Conservation (phyloP, 2,888 invertebrate genomes). For the Drosophila anomelani region DNA sequence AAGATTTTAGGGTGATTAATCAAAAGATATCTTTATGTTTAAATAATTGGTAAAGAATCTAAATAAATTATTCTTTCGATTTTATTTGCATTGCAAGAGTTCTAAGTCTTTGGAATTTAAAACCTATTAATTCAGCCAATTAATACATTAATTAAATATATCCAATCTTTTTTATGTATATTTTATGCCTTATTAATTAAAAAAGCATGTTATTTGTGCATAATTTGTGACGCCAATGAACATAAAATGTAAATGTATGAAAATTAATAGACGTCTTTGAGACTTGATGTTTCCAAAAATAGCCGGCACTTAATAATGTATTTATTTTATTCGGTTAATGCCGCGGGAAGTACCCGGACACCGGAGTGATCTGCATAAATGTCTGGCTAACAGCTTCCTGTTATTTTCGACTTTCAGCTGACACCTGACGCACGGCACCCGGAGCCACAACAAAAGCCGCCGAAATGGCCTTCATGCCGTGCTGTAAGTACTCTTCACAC, state of each 20-base stretch:
- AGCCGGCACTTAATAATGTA: slow-evolving; percentile 5
- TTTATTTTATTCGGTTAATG: slow-evolving; percentile 21
- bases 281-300: slow-evolving; percentile 18
- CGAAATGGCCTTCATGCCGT: slow-evolving; percentile 70
- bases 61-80: background rate
- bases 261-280: slow-evolving; percentile 6
- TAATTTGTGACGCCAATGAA: background rate
- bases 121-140: no score
- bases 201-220: background rate
- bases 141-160: background rate
- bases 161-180: background rate
- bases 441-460: slow-evolving; percentile 44
- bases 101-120: background rate
- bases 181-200: background rate
- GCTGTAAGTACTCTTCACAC: slow-evolving; percentile 58
- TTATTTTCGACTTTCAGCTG: slow-evolving; percentile 36
- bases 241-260: slow-evolving; percentile 11
- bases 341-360: slow-evolving; percentile 20
- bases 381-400: slow-evolving; percentile 31
- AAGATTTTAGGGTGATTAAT: background rate
- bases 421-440: slow-evolving; percentile 30
- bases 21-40: background rate
- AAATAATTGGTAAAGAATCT: no score
- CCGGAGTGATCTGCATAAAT: slow-evolving; percentile 25
- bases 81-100: background rate